Evolutionary conservation across 1,140 invertebrate species (phyloP), one percentile per base, ranked within the genome.

Genomic region (Drosophila grimshawi): DNA sequence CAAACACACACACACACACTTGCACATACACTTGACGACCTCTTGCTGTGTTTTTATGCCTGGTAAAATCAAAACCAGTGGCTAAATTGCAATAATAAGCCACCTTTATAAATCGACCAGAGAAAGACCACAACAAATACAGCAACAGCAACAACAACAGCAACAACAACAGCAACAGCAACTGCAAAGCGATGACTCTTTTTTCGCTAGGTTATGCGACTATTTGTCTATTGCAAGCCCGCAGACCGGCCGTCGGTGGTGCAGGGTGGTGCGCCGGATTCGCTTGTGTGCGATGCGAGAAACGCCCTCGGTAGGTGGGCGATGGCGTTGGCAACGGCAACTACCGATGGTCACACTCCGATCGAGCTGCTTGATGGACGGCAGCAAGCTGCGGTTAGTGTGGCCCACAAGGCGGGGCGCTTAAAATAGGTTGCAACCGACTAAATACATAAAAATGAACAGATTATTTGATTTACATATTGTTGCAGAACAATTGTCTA

Each of bases 71-170:
- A 91, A 91, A 91, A 91, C 90, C 90, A 91, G 90, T 91, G 90
- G 90, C 90, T 91, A 91, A 91, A 91, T 91, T 91, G 90, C 90
- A 86, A 91, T 91, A 91, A 91, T 91, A 91, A 91, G 90, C 90
- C 82, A 90, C 90, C 82, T 91, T 88, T 91, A 88, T 91, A 91
- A 91, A 88, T 88, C 76, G 83, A 69, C 68, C 81, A 88, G 55
- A 64, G 62, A 66, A 78, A 66, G 49, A 61, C 63, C 70, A 68
- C 60, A 76, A 55, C 37, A 46, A 52, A 39, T 19, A 41, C 35
- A 56, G 33, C 37, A 62, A 39, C 59, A 39, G 43, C 49, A 39
- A 41, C 35, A 56, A 33, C 37, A 62, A 39, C 59, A 39, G 37
- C 49, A 66, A 19, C 59, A n/a, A 19, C 49, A 33, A n/a, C 30